Conservation (phyloP, 2,113 vertebrate species). For the Mus musculus region DNA sequence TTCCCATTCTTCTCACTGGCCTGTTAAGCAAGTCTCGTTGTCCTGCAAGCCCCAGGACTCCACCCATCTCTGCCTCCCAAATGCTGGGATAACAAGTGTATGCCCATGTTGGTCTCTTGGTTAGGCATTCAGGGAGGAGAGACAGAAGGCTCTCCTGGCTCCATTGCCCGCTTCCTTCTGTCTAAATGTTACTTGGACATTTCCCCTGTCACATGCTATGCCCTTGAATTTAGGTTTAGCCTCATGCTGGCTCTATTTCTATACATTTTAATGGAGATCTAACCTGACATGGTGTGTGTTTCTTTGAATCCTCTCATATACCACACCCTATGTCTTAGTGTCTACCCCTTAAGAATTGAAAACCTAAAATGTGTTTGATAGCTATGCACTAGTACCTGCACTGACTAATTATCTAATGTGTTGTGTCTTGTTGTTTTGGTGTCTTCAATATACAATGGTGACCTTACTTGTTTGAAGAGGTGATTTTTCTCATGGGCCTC, state of each 20-base stretch:
- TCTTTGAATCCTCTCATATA: background rate
- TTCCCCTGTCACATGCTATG: background rate
- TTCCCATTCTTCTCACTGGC: background rate
- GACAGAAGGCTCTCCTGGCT: background rate
- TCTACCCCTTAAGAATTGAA: background rate
- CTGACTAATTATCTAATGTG: background rate
- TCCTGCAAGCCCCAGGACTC: background rate
- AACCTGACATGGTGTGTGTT: background rate
- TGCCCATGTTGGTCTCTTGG: background rate
- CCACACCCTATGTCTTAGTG: background rate
- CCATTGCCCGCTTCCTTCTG: background rate
- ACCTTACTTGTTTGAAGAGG: background rate
- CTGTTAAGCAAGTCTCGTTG: background rate
- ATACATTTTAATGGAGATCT: background rate
- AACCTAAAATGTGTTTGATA: background rate
- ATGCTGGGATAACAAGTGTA: background rate
- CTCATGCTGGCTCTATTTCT: background rate
- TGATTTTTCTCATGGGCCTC: background rate
- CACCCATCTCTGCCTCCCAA: background rate
- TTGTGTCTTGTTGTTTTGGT: background rate
- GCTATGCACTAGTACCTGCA: background rate
- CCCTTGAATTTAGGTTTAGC: background rate
- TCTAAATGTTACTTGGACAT: background rate
- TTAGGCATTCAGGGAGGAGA: background rate
- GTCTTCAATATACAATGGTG: background rate